phyloP scores from a whole-genome alignment of 2,888 invertebrate species.

The Pheosia gnoma region DNA sequence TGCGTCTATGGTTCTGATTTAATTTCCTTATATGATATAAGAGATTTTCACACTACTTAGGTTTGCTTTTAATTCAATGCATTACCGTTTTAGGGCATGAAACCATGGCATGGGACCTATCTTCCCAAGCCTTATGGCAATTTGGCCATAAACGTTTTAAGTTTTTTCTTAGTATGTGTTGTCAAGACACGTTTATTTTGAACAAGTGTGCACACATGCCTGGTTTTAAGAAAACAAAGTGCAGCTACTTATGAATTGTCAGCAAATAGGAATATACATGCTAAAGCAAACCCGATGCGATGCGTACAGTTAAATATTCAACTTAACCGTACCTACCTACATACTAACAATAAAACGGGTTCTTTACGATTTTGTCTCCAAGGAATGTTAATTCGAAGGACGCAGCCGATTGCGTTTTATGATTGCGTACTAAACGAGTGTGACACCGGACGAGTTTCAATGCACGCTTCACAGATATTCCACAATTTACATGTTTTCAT shows the following conservation, averaged over 20 bases:
- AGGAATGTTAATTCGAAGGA: constrained; percentile 7
- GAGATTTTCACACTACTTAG: constrained; percentile 1
- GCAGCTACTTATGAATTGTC: too few relatives aligned
- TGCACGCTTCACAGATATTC: background rate
- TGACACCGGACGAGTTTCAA: background rate
- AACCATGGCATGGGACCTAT: too few relatives aligned
- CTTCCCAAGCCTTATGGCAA: too few relatives aligned
- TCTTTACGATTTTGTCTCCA: constrained; percentile 8
- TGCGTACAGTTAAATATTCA: background rate
- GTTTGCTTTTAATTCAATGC: too few relatives aligned
- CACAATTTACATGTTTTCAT: background rate
- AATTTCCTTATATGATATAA: background rate
- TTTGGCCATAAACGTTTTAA: too few relatives aligned
- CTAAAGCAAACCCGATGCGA: background rate
- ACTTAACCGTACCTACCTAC: background rate
- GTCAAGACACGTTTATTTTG: too few relatives aligned
- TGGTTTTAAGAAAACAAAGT: too few relatives aligned
- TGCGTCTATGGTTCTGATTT: background rate
- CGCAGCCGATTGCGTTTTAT: constrained; percentile 4
- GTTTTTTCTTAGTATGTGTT: too few relatives aligned
- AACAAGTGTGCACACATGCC: too few relatives aligned
- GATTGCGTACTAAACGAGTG: background rate
- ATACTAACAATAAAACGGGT: constrained; percentile 9
- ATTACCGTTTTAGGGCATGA: too few relatives aligned
- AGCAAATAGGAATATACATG: background rate